phyloP scores from a whole-genome alignment of 2,888 invertebrate genomes.

The Eupeodes latifasciatus region DNA sequence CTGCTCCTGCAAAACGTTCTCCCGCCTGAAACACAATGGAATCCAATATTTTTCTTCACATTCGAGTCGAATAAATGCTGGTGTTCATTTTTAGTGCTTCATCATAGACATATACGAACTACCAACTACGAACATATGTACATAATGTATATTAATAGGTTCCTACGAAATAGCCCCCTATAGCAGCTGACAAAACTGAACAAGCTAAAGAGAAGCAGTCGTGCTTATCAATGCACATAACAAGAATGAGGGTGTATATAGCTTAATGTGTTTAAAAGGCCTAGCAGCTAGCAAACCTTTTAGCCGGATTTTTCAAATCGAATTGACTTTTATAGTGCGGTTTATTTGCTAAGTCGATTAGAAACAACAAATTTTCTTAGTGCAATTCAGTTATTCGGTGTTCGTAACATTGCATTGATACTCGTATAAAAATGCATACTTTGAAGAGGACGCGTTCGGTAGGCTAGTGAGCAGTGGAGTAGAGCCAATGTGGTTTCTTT shows the following conservation, averaged over 20 bases:
- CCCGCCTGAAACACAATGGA: slow-evolving; percentile 39
- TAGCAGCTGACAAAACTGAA: background rate
- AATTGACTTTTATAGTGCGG: slow-evolving; percentile 55
- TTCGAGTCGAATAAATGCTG: slow-evolving; percentile 29
- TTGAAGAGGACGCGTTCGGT: too few relatives aligned
- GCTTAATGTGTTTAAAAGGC: slow-evolving; percentile 8
- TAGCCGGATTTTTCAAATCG: slow-evolving; percentile 37
- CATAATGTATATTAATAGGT: background rate
- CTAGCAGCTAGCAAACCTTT: slow-evolving; percentile 12
- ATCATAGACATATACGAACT: background rate
- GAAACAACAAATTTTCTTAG: slow-evolving; percentile 12
- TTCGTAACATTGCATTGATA: too few relatives aligned
- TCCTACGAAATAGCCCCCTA: background rate
- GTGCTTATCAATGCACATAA: slow-evolving; percentile 18
- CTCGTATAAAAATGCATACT: too few relatives aligned
- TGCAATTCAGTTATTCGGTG: background rate
- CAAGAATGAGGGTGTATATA: background rate
- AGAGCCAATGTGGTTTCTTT: too few relatives aligned
- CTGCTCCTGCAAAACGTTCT: slow-evolving; percentile 26
- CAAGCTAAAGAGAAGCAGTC: slow-evolving; percentile 3
- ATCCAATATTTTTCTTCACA: slow-evolving; percentile 52
- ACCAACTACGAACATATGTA: background rate
- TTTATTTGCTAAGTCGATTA: slow-evolving; percentile 64
- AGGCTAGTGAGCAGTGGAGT: too few relatives aligned
- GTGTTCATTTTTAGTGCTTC: slow-evolving; percentile 67